Evolutionary conservation across 2,797 vertebrate species (phyloP), one percentile per base, ranked within the genome.

Genomic region (Malurus leucopterus): DNA sequence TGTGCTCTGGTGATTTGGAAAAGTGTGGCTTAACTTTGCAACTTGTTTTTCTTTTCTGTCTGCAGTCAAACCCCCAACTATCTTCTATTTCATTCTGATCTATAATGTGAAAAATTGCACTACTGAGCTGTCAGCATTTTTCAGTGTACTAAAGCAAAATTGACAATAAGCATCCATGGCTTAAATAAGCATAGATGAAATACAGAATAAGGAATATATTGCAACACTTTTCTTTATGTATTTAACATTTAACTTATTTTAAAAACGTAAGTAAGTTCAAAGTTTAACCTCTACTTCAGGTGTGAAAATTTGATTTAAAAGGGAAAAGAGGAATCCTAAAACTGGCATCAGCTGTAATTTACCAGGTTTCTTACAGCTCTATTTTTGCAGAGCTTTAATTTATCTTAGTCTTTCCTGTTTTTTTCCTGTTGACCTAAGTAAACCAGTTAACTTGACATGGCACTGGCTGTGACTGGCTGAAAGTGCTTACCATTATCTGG

Each of bases 71-170:
- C 17, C 58, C 68, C 89, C 76, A 79, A 30, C 94, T 90, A 90
- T 62, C 49, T 96, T 92, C 71, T 80, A 4, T 89, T 93, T 94
- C 75, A 34, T 86, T 67, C 77, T 94, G 92, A 95, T 77, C 49
- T 89, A 58, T 74, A 97, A 97, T 97, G 96, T 97, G 97, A 98
- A 97, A 91, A 93, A 92, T 96, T 96, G 92, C 96, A 86, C 92
- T 96, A 95, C 91, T 95, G 95, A 96, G 84, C 86, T 96, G 84
- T 95, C 87, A 90, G 81, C 36, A 13, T 91, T 90, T 63, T 90
- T 84, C 27, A 47, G 87, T 91, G 63, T 92, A 40, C 80, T 89
- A 91, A 95, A 93, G 80, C 53, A 80, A 92, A 86, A 85, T 90
- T 91, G 75, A 74, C 71, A 71, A 16, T 49, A 85, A 72, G 58